Evolutionary conservation across 2,797 vertebrate species (phyloP), one percentile per base, ranked within the genome.

Genomic region (Hippocampus kuda): DNA sequence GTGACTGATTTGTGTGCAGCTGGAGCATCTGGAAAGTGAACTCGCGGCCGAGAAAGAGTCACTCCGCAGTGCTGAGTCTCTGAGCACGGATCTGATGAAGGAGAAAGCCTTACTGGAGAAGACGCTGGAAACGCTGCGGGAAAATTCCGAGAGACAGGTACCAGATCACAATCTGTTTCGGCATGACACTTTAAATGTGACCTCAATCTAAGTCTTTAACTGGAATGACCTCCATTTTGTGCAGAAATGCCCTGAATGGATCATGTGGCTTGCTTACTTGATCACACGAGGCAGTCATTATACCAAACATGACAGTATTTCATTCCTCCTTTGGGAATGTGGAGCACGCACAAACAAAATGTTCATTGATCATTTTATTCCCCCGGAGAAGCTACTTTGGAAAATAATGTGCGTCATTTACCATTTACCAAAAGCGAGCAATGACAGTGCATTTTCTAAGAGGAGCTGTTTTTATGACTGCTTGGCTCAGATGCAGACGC

Each of bases 131-230:
- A 92, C 91, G 0, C 91, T 98, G 42, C 79, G 90, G 72, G 96
- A 98, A 86, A 98, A 96, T 89, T 95, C 95, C 0, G 96, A 98
- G 79, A 91, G 95, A 92, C 96, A 98, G 92, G 96, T 97, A 64
- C n/a, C n/a, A 16, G 62, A 13, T 42, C 20, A 27, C 42, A 9
- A 26, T 65, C 7, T 24, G 20, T 3, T 20, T 59, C 13, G 16
- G 15, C 13, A 26, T 59, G 12, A 30, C 5, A 1, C 56, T 27
- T 59, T 2, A 27, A 59, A 26, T 26, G 5, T 24, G 2, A 53
- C 51, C 51, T n/a, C 9, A 53, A n/a, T 57, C 24, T 26, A 26
- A 4, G 24, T 26, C 51, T 24, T n/a, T 22, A 46, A 46, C 44
- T 16, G 44, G 44, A 46, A 51, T 51, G 20, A 51, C n/a, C 53